Base-by-base conservation (phyloP, 2,113 vertebrate genomes). In the Pitta sordida region DNA sequence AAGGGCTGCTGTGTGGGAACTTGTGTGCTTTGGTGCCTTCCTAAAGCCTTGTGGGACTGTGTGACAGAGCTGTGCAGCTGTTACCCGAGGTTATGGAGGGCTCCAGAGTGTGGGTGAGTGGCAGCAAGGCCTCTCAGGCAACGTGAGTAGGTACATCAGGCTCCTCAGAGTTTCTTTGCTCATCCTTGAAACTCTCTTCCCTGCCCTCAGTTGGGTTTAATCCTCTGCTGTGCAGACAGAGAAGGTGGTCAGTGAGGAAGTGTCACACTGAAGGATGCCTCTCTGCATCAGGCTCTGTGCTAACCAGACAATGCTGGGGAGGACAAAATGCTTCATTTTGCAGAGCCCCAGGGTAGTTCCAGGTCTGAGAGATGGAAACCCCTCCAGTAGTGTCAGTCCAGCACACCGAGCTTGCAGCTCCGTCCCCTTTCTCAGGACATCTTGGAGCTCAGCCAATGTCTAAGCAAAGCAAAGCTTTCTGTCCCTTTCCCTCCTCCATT, bases 101-200 rank as follows among this genome's bases (percentile, higher is more conserved):
- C 44, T 27, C 3, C 12, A 3, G 30, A 60, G 8, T 6, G 19
- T 1, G 3, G 26, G 26, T 20, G 49, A 20, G 10, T 7, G 27
- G 20, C 13, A 37, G 16, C 23, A 30, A 44, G 7, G 12, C 9
- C 9, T 55, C 32, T 37, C 15, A 36, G 21, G 13, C 34, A 91
- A 13, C 11, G 10, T 20, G 21, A 62, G 15, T 8, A 34, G 7
- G 15, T 30, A 24, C 23, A 10, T 4, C 22, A 41, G 15, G 23
- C 13, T 52, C 32, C 48, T 59, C 26, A 39, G 67, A 41, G 19
- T 18, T 63, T 26, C 18, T 3, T 22, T 63, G 55, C 32, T 24
- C 2, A 0, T 17, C 13, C 6, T 52, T 27, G 36, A 76, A 65
- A 9, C 41, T 68, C 26, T 58, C 17, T 15, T 74, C 11, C 0